Percentiles rank a stretch among this genome's conserved stretches.
These are phyloP conservation scores for Ciconia maguari DNA, from an alignment of 2,113 vertebrate genomes.

Conservation along the genomic window DNA sequence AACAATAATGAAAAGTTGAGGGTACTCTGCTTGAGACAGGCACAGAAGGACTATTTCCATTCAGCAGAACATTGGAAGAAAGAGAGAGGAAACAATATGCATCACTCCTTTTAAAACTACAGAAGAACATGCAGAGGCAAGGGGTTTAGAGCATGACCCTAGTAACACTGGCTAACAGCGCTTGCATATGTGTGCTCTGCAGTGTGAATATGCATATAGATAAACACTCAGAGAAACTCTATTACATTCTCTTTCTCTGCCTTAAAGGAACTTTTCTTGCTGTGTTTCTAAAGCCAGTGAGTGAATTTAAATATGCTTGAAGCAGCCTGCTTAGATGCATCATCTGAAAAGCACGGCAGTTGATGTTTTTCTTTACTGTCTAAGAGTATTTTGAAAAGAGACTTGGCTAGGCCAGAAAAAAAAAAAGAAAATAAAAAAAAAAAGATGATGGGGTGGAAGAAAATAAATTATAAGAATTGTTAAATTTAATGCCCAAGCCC, in stretches of 20 bases:
- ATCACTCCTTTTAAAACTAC: background rate
- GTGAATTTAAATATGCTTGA: background rate
- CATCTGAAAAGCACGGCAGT: background rate
- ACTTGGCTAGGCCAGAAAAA: background rate
- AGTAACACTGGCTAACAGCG: background rate
- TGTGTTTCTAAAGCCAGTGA: background rate
- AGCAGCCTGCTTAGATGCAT: background rate
- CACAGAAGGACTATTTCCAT: background rate
- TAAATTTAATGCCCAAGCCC: background rate
- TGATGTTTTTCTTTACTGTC: background rate
- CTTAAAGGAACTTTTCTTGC: background rate
- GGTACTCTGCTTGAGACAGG: background rate
- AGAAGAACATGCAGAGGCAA: background rate
- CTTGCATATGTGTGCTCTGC: rapidly evolving
- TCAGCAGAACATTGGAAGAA: background rate
- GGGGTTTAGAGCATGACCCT: background rate
- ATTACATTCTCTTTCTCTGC: background rate
- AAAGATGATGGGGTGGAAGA: background rate
- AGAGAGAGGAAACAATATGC: background rate
- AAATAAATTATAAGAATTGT: background rate
- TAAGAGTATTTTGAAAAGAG: background rate
- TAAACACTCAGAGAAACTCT: background rate
- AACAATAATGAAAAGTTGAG: background rate
- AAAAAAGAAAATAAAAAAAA: background rate
- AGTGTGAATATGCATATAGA: background rate